Percentiles rank a stretch among this genome's conserved stretches.
Conservation (phyloP, 2,797 vertebrate genomes). For the Benthosema pterotum region DNA sequence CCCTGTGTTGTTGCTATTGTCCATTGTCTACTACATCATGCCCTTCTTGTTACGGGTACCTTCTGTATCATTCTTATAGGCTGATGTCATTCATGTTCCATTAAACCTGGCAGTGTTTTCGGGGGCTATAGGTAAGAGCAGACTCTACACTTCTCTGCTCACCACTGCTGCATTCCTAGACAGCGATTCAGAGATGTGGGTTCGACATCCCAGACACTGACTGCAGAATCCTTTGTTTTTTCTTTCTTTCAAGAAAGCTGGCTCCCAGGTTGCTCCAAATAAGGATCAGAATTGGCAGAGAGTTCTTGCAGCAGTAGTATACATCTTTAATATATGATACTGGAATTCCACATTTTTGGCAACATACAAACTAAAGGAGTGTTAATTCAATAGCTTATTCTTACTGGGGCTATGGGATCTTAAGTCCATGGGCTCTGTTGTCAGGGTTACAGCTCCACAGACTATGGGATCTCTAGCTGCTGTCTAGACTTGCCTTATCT, state of each 20-base stretch:
- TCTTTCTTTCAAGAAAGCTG: constrained; percentile 16
- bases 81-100: constrained; percentile 68
- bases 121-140: constrained; percentile 67
- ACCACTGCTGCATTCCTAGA: constrained; percentile 78
- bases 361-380: no score
- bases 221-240: constrained; percentile 21
- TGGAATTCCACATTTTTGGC: not conserved
- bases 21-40: constrained; percentile 52
- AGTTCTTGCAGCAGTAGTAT: constrained; percentile 21
- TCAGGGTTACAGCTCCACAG: no score
- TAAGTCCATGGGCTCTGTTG: no score
- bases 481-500: no score
- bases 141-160: constrained; percentile 38
- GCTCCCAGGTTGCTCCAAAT: constrained; percentile 15
- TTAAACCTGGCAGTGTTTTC: constrained; percentile 59
- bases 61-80: constrained; percentile 62
- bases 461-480: no score
- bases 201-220: constrained; percentile 49
- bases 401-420: no score
- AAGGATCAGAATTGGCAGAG: not conserved
- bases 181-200: constrained; percentile 73
- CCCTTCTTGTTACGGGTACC: constrained; percentile 51
- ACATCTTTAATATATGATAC: not conserved
- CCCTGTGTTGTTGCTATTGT: constrained; percentile 45
- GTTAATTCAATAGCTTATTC: no score